Conservation (phyloP, 2,113 vertebrate species). For the Litocranius walleri region DNA sequence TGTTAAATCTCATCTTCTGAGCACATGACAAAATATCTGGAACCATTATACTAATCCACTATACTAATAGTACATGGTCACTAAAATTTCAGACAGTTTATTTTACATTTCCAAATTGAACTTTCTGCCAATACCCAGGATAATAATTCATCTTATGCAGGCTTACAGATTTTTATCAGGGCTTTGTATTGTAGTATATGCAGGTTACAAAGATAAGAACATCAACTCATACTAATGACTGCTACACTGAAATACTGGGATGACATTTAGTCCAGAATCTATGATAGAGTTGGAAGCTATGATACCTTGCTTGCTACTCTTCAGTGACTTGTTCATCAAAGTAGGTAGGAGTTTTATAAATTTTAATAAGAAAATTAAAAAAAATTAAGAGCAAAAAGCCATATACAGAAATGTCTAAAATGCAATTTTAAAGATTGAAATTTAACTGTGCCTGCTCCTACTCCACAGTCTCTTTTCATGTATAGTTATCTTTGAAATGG, state of each 20-base stretch:
- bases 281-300: not conserved
- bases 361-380: not conserved
- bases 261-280: not conserved
- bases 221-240: slow-evolving; percentile 23
- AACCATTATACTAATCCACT: not conserved
- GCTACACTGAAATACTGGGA: not conserved
- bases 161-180: not conserved
- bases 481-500: slow-evolving; percentile 44
- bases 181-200: slow-evolving; percentile 44
- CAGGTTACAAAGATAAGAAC: slow-evolving; percentile 23
- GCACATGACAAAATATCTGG: not conserved
- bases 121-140: not conserved
- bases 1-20: not conserved
- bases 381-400: not conserved
- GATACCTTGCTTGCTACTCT: not conserved
- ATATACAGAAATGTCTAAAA: slow-evolving; percentile 35
- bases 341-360: slow-evolving; percentile 15
- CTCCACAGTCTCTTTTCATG: slow-evolving; percentile 15
- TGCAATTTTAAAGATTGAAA: slow-evolving; percentile 2
- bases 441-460: not conserved
- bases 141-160: not conserved
- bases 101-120: slow-evolving; percentile 56
- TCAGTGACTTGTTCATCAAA: slow-evolving; percentile 27
- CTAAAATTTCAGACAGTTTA: not conserved
- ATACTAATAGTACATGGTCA: slow-evolving; percentile 6